phyloP scores from a whole-genome alignment of 1,140 invertebrate genomes.

The Dermatophagoides farinae region DNA sequence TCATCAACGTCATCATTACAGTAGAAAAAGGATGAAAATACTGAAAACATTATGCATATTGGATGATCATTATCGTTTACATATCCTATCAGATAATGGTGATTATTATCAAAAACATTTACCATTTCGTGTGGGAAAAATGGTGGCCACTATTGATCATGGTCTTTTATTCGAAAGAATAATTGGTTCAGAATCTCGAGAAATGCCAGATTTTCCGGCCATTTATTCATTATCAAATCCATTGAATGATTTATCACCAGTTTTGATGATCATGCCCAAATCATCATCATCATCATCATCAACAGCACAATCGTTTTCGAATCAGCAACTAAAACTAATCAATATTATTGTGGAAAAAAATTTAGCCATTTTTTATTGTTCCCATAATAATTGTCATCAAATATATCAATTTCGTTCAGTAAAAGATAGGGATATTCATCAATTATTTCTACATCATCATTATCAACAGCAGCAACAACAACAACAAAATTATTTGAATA shows the following conservation, averaged over 20 bases:
- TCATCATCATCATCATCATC: conserved; percentile 20
- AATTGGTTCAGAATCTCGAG: background rate
- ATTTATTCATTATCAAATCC: conserved; percentile 67
- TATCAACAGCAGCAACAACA: background rate
- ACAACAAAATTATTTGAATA: no score
- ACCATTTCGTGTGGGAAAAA: conserved; percentile 53
- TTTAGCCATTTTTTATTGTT: conserved; percentile 50
- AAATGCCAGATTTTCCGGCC: conserved; percentile 27
- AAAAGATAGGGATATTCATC: conserved; percentile 40
- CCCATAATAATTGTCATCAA: conserved; percentile 49
- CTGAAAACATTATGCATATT: conserved; percentile 46
- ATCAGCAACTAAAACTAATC: conserved; percentile 27
- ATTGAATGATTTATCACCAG: conserved; percentile 63
- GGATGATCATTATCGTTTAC: conserved; percentile 45
- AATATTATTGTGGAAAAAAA: conserved; percentile 41
- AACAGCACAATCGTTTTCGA: no score
- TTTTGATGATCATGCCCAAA: conserved; percentile 36
- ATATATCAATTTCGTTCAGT: conserved; percentile 58
- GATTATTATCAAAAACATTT: conserved; percentile 58
- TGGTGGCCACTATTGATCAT: conserved; percentile 50
- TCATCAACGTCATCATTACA: no score
- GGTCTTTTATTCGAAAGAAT: conserved; percentile 46
- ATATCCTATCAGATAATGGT: conserved; percentile 52
- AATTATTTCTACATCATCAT: conserved; percentile 21
- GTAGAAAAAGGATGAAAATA: conserved; percentile 21